These are phyloP conservation scores for Drosophila subsilvestris DNA, from an alignment of 2,888 invertebrate species.

Conservation along the genomic window DNA sequence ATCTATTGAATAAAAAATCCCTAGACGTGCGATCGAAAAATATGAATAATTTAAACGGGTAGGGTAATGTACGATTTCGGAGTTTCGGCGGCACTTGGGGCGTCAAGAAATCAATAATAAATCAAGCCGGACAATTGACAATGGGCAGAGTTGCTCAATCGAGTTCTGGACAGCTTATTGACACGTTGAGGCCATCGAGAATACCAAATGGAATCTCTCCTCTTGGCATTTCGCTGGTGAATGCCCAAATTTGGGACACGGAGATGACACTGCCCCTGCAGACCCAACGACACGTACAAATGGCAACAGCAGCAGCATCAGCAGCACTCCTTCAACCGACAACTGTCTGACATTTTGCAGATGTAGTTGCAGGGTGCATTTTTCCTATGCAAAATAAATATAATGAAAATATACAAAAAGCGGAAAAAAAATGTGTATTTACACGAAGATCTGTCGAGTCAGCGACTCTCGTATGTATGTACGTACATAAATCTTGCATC, in stretches of 20 bases:
- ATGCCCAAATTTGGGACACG: constrained; percentile 7
- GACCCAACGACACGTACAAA: constrained; percentile 20
- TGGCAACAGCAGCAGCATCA: constrained; percentile 54
- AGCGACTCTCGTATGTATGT: constrained; percentile 20
- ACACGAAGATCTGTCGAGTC: constrained; percentile 59
- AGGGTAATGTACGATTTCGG: constrained; percentile 17
- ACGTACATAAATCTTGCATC: constrained; percentile 62
- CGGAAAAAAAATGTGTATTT: constrained; percentile 41
- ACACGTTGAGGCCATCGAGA: constrained; percentile 30
- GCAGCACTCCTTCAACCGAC: constrained; percentile 43
- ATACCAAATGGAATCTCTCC: constrained; percentile 2
- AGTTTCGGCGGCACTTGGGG: constrained; percentile 51
- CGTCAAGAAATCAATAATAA: constrained; percentile 67
- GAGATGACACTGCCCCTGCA: constrained; percentile 24
- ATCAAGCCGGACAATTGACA: constrained; percentile 50
- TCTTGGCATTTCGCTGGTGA: constrained; percentile 10
- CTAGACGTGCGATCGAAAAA: constrained; percentile 37
- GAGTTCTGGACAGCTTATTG: constrained; percentile 46
- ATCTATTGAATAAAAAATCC: constrained; percentile 28
- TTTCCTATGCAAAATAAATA: constrained; percentile 35
- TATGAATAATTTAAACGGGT: constrained; percentile 8
- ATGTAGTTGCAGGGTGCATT: constrained; percentile 48
- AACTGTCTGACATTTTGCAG: constrained; percentile 65
- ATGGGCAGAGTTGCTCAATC: constrained; percentile 26
- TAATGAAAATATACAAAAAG: constrained; percentile 7